Evolutionary conservation across 2,113 vertebrate genomes (phyloP).

Genomic region (Mobula birostris): DNA sequence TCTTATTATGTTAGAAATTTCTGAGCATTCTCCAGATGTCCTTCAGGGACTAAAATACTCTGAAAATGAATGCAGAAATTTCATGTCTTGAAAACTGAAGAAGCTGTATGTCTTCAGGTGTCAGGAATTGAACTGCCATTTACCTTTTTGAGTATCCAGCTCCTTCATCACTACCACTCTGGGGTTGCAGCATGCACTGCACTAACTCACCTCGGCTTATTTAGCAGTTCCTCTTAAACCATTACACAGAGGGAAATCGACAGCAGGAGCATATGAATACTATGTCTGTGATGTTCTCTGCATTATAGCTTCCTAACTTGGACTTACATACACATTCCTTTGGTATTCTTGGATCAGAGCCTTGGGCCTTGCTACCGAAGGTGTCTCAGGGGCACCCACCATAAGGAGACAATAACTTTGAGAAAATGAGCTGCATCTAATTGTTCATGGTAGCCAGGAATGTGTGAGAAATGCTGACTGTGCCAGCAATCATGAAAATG

Average conservation of each 20-base stretch:
- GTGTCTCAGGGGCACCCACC: not conserved
- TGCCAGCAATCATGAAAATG: not conserved
- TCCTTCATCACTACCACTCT: too few relatives aligned
- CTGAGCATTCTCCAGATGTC: not conserved
- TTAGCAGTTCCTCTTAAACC: not conserved
- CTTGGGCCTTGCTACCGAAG: too few relatives aligned
- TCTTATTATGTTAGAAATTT: not conserved
- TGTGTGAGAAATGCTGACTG: not conserved
- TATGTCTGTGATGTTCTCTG: too few relatives aligned
- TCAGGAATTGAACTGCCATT: too few relatives aligned
- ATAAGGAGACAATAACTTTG: not conserved
- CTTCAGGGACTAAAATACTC: too few relatives aligned
- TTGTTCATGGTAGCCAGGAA: not conserved
- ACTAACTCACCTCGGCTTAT: not conserved
- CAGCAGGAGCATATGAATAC: not conserved
- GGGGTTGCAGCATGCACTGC: too few relatives aligned
- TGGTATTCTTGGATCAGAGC: too few relatives aligned
- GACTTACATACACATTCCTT: too few relatives aligned
- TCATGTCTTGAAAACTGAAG: not conserved
- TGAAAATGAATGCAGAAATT: not conserved
- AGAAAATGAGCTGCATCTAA: not conserved
- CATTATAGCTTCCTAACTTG: too few relatives aligned
- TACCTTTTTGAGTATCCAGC: too few relatives aligned
- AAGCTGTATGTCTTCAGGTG: not conserved
- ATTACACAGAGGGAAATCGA: not conserved